Conservation (phyloP, 1,140 invertebrate genomes). For the Tachypleus tridentatus region DNA sequence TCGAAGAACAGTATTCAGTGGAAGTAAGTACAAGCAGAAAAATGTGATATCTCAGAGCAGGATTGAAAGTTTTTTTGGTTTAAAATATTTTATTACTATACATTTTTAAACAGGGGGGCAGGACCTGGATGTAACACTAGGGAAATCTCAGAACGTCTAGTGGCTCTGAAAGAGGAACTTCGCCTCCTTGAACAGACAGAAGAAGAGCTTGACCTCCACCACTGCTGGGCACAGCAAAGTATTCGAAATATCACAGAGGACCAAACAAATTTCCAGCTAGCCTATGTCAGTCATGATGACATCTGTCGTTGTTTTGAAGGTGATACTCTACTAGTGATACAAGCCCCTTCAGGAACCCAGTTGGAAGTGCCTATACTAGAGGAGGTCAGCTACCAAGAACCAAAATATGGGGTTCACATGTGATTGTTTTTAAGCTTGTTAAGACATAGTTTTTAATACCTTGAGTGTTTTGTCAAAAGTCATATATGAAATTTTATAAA, state of each 20-base stretch:
- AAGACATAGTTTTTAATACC: no score
- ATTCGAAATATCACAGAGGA: constrained; percentile 78
- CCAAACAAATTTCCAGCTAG: constrained; percentile 51
- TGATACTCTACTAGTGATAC: constrained; percentile 56
- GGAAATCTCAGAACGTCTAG: constrained; percentile 58
- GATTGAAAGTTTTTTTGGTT: no score
- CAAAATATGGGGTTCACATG: no score
- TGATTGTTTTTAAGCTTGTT: no score
- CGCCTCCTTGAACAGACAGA: constrained; percentile 62
- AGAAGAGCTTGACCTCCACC: constrained; percentile 55
- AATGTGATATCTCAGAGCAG: no score
- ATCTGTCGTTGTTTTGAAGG: constrained; percentile 52
- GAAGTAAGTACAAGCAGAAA: constrained; percentile 46
- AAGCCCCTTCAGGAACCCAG: constrained; percentile 63
- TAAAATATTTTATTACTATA: no score
- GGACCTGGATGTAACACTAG: constrained; percentile 63
- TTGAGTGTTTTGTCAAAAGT: no score
- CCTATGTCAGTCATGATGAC: constrained; percentile 69
- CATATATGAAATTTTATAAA: no score
- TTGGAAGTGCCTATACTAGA: constrained; percentile 50
- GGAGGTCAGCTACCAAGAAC: constrained; percentile 32
- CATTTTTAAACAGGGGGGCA: constrained; percentile 36
- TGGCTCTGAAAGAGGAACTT: constrained; percentile 61
- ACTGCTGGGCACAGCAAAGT: constrained; percentile 68
- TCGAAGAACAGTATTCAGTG: constrained; percentile 96